These are phyloP conservation scores for Cataglyphis cursor DNA, from an alignment of 2,888 invertebrate species.

Conservation along the genomic window DNA sequence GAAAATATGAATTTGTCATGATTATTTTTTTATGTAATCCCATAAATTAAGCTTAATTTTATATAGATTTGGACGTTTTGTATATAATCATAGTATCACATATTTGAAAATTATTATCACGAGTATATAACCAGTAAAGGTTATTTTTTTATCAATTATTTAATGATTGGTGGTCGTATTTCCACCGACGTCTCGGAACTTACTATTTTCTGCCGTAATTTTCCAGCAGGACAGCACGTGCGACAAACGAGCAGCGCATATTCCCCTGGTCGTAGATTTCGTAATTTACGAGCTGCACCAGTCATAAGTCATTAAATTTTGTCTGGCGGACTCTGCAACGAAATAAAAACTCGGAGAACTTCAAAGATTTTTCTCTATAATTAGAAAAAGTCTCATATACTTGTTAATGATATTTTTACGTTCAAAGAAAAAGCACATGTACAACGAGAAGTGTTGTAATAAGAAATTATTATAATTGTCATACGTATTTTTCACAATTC, in stretches of 20 bases:
- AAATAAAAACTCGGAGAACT: slow-evolving; percentile 34
- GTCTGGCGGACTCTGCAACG: slow-evolving; percentile 24
- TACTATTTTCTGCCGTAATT: slow-evolving; percentile 56
- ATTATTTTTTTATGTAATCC: neutral
- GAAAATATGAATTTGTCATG: neutral
- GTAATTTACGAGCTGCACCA: slow-evolving; percentile 56
- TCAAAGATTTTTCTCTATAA: slow-evolving; percentile 39
- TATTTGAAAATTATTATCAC: neutral
- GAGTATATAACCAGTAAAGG: neutral
- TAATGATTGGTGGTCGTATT: slow-evolving; percentile 25
- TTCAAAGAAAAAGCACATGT: neutral
- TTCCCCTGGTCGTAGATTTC: slow-evolving; percentile 51
- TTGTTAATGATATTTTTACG: neutral
- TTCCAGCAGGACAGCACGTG: slow-evolving; percentile 43
- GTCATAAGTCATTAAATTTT: slow-evolving; percentile 60
- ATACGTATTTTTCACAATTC: neutral
- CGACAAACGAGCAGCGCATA: slow-evolving; percentile 58
- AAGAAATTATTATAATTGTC: no score
- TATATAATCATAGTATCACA: neutral
- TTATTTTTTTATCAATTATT: slow-evolving; percentile 28
- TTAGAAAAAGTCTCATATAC: slow-evolving; percentile 12
- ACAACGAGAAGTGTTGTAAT: neutral
- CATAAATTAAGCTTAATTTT: neutral
- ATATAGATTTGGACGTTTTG: neutral
- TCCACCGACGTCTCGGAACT: slow-evolving; percentile 39